Evolutionary conservation across 2,113 vertebrate genomes (phyloP).

Genomic region (Phoxinus phoxinus): DNA sequence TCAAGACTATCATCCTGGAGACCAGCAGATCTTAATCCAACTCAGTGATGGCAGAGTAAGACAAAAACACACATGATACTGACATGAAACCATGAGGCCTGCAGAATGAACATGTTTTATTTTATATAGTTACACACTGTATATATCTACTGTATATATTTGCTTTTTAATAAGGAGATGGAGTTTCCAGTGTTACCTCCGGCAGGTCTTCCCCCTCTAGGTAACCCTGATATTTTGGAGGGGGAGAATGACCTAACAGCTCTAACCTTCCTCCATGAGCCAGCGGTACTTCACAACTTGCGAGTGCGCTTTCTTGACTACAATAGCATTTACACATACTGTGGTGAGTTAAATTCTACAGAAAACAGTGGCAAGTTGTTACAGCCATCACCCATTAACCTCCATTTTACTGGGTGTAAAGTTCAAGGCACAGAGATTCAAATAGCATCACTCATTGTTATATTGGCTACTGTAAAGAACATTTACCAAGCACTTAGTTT

Average conservation of each 20-base stretch:
- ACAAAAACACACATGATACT: slow-evolving; percentile 18
- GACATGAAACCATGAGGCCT: not conserved
- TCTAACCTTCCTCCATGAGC: slow-evolving; percentile 82
- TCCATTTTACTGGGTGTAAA: slow-evolving; percentile 62
- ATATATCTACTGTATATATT: not conserved
- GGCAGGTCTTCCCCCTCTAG: slow-evolving; percentile 73
- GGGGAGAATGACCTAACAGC: slow-evolving; percentile 78
- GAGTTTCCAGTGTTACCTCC: slow-evolving; percentile 58
- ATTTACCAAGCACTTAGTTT: not conserved
- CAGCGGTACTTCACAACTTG: slow-evolving; percentile 81
- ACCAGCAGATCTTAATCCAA: slow-evolving; percentile 65
- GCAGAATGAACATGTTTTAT: not conserved
- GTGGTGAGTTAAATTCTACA: slow-evolving; percentile 67
- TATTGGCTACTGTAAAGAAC: slow-evolving; percentile 12
- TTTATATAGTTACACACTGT: not conserved
- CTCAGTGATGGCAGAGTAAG: slow-evolving; percentile 75
- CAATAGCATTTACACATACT: slow-evolving; percentile 82
- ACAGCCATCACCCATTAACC: slow-evolving; percentile 38
- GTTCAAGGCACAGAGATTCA: slow-evolving; percentile 48
- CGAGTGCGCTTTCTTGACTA: slow-evolving; percentile 79
- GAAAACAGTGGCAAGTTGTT: slow-evolving; percentile 36
- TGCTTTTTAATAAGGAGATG: slow-evolving; percentile 61
- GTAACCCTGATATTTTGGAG: slow-evolving; percentile 79
- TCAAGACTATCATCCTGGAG: slow-evolving; percentile 70
- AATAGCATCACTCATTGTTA: not conserved